phyloP scores from a whole-genome alignment of 1,140 invertebrate genomes.

The Drosophila triauraria region DNA sequence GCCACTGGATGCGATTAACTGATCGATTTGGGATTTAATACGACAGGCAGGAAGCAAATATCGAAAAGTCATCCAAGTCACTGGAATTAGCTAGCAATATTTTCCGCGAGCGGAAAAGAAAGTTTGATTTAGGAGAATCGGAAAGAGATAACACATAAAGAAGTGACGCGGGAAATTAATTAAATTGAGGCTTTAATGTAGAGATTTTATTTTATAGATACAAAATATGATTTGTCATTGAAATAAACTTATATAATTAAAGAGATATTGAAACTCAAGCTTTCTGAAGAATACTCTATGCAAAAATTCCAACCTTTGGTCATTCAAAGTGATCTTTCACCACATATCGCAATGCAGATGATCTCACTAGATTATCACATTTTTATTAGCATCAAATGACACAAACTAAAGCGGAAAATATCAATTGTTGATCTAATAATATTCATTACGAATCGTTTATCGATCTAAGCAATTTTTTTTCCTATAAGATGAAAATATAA shows the following conservation, averaged over 20 bases:
- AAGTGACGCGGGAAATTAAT: conserved; percentile 1
- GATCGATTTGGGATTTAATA: conserved; percentile 7
- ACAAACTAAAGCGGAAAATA: conserved; percentile 1
- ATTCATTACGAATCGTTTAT: not conserved
- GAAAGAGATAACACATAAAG: conserved; percentile 12
- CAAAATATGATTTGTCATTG: not conserved
- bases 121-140: conserved; percentile 39
- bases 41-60: conserved; percentile 11
- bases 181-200: not conserved
- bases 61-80: conserved; percentile 14
- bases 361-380: conserved; percentile 30
- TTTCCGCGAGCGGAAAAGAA: conserved; percentile 37
- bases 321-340: not conserved
- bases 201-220: not conserved
- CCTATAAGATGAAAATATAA: not conserved
- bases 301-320: not conserved
- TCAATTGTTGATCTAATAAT: not conserved
- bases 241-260: not conserved
- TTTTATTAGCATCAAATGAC: conserved; percentile 6
- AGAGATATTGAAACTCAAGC: too few relatives aligned
- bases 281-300: not conserved
- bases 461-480: not conserved
- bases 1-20: conserved; percentile 20
- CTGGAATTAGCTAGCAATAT: conserved; percentile 11
- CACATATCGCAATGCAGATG: conserved; percentile 6